Evolutionary conservation across 2,888 invertebrate genomes (phyloP), one percentile per base, ranked within the genome.

Genomic region (Netelia fuscicornis): DNA sequence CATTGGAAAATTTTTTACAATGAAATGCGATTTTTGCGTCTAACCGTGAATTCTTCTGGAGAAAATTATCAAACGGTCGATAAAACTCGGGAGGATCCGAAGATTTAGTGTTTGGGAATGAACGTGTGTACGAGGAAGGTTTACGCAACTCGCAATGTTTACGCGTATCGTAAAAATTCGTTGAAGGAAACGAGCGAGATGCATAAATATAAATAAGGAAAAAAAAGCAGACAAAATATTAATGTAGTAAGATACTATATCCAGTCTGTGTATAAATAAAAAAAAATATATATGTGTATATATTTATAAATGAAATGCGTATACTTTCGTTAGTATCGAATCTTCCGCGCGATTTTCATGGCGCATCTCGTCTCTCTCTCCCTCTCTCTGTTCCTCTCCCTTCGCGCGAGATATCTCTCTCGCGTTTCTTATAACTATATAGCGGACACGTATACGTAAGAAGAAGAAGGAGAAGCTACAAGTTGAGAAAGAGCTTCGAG

Each of bases 291-390:
- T 30, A 2, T 30, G 1, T 3, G 1, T 3, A 30, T 58, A 56
- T n/a, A 20, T 68, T 23, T 20, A 11, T 64, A 25, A 30, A 68
- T 9, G 58, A n/a, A 30, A n/a, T 60, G 25, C 54, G 60, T 44
- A n/a, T 37, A 44, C 72, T 68, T 44, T 3, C 10, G 23, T n/a
- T 10, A 68, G 25, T 67, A 44, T 68, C 60, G 58, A 68, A 75
- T 76, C 84, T 84, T 84, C 76, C 81, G 84, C 81, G 60, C 30
- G 11, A 76, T 77, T 82, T 82, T 44, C 76, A 82, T 44, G 48
- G 65, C 42, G 54, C 64, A 54, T 23, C 54, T 30, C 44, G 10
- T 56, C 17, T 37, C 54, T 11, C 37, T 17, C 56, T 30, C 37
- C 56, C 17, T 17, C 17, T 17, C 17, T 17, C 17, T 17, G 17